Percentiles rank a stretch among this genome's conserved stretches.
Evolutionary conservation across 2,888 invertebrate genomes (phyloP).

Genomic region (Theretra japonica): DNA sequence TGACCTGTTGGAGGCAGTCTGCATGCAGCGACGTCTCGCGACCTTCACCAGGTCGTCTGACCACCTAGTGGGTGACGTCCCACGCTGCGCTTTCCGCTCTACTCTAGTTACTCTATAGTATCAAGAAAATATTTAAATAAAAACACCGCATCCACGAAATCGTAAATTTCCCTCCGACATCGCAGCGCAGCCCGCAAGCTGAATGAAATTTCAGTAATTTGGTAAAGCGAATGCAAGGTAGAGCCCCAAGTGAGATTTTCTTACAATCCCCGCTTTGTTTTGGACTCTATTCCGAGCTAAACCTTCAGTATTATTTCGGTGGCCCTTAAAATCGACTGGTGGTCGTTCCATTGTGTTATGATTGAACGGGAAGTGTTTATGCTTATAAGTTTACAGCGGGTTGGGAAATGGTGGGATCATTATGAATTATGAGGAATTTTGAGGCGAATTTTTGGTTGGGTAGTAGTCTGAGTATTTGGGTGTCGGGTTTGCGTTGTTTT

Average conservation of each 20-base stretch:
- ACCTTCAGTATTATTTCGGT: conserved; percentile 27
- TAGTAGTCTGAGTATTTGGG: no score
- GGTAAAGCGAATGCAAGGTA: conserved; percentile 83
- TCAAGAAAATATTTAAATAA: conserved; percentile 6
- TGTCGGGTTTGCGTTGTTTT: no score
- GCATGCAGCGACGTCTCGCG: no score
- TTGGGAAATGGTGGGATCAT: neutral
- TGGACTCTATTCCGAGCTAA: conserved; percentile 27
- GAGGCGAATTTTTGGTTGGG: no score
- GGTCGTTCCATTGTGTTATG: conserved; percentile 14
- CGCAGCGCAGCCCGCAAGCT: conserved; percentile 69
- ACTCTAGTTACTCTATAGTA: neutral
- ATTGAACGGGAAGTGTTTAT: conserved; percentile 16
- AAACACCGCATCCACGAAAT: conserved; percentile 45
- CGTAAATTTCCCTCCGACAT: conserved; percentile 45
- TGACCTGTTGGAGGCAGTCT: no score
- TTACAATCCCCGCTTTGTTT: conserved; percentile 81
- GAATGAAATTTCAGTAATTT: conserved; percentile 84
- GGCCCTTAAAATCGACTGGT: conserved; percentile 16
- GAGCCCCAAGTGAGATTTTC: conserved; percentile 77
- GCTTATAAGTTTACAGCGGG: neutral
- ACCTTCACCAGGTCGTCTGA: no score
- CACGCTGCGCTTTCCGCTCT: no score
- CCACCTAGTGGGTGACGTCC: no score
- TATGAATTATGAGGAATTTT: neutral